Evolutionary conservation across 1,140 invertebrate species (phyloP).

Genomic region (Amphibalanus amphitrite): DNA sequence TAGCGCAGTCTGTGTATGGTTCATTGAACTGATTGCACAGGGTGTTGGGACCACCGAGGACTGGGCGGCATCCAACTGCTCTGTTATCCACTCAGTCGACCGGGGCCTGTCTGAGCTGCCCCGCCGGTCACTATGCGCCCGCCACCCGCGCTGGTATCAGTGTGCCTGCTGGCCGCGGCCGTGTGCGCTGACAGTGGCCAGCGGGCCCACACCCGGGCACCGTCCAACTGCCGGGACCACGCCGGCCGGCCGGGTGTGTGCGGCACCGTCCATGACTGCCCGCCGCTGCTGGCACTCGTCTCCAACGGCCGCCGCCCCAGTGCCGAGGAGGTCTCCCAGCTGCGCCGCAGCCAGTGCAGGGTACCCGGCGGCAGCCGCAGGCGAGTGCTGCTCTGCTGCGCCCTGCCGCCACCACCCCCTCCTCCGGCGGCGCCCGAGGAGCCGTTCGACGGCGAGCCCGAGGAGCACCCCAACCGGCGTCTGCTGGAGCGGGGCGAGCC

Average conservation of each 20-base stretch:
- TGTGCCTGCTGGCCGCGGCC: not conserved
- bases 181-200: not conserved
- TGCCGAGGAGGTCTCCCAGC: not conserved
- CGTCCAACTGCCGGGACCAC: not conserved
- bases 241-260: not conserved
- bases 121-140: not conserved
- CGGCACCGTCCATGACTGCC: not conserved
- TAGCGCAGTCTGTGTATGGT: too few species aligned
- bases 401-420: too few species aligned
- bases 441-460: not conserved
- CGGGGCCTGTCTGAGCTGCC: too few species aligned
- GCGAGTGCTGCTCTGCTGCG: not conserved
- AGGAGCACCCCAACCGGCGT: not conserved
- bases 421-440: too few species aligned
- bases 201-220: not conserved
- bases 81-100: too few species aligned
- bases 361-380: too few species aligned
- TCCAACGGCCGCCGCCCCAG: not conserved
- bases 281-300: not conserved
- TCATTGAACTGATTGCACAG: too few species aligned
- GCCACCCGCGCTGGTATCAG: too few species aligned
- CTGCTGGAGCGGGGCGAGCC: not conserved
- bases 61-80: too few species aligned
- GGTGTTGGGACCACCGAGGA: too few species aligned
- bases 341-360: not conserved